A percentile compares a stretch with the other conserved stretches of the same genome.
These are phyloP conservation scores for Gallinago jamesoni DNA, from an alignment of 2,113 vertebrate species.

Conservation along the genomic window DNA sequence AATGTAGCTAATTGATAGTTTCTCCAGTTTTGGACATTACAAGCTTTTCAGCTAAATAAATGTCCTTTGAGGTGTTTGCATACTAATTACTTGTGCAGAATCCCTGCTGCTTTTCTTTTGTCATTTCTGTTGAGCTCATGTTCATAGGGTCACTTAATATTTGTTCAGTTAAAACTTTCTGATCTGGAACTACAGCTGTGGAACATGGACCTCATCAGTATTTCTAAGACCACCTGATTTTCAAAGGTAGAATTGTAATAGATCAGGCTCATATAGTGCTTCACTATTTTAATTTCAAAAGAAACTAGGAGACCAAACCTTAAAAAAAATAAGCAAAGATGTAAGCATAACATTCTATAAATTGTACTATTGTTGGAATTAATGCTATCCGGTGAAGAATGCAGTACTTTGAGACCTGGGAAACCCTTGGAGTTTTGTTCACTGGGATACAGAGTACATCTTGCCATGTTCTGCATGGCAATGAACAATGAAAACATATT, in stretches of 20 bases:
- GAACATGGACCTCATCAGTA: neutral
- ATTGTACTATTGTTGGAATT: neutral
- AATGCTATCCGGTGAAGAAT: neutral
- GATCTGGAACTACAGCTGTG: neutral
- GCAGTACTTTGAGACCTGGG: neutral
- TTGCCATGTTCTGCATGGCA: neutral
- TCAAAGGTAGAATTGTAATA: neutral
- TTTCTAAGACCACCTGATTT: neutral
- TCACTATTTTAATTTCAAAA: neutral
- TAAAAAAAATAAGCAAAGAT: neutral
- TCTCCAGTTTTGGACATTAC: neutral
- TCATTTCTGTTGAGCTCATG: neutral
- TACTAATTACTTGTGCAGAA: neutral
- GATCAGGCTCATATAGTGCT: neutral
- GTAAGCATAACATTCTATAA: neutral
- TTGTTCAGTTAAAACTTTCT: neutral
- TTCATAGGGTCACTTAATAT: neutral
- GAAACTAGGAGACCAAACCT: neutral
- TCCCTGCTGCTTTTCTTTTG: neutral
- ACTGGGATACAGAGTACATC: neutral
- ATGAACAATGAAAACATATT: neutral
- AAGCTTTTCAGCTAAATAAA: neutral
- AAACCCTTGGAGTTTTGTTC: neutral
- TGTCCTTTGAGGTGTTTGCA: neutral
- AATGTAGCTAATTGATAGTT: neutral